Evolutionary conservation across 2,888 invertebrate species (phyloP).

Genomic region (Habroteleia sp.): DNA sequence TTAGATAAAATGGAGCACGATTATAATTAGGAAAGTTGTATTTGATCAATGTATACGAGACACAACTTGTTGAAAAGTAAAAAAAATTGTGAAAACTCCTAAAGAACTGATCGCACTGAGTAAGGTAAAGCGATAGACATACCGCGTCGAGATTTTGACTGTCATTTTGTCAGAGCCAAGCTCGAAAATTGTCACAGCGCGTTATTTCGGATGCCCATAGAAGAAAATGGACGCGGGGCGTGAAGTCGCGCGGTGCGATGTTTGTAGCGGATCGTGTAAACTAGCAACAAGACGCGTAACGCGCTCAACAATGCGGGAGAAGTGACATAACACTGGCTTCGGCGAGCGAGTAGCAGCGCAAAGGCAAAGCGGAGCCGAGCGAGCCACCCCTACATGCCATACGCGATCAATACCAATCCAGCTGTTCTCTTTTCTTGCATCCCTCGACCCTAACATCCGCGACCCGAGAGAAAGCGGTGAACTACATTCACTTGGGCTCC

Average conservation of each 20-base stretch:
- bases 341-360: slow-evolving; percentile 68
- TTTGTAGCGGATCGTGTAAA: slow-evolving; percentile 26
- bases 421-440: slow-evolving; percentile 77
- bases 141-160: slow-evolving; percentile 77
- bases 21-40: too few relatives aligned
- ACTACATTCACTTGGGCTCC: slow-evolving; percentile 30
- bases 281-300: slow-evolving; percentile 51
- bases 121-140: slow-evolving; percentile 63
- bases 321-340: slow-evolving; percentile 76
- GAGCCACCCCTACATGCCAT: slow-evolving; percentile 71
- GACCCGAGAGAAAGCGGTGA: slow-evolving; percentile 32
- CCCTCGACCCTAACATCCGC: slow-evolving; percentile 66
- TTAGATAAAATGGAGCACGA: too few relatives aligned
- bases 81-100: too few relatives aligned
- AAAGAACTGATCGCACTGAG: too few relatives aligned
- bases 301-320: slow-evolving; percentile 68
- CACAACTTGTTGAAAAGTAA: too few relatives aligned
- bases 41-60: too few relatives aligned
- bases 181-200: slow-evolving; percentile 24
- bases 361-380: slow-evolving; percentile 62
- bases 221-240: slow-evolving; percentile 33
- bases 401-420: slow-evolving; percentile 78
- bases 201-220: slow-evolving; percentile 34
- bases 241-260: slow-evolving; percentile 28
- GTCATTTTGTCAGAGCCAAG: slow-evolving; percentile 71